Evolutionary conservation across 2,888 invertebrate genomes (phyloP).

Genomic region (Synergus gifuensis): DNA sequence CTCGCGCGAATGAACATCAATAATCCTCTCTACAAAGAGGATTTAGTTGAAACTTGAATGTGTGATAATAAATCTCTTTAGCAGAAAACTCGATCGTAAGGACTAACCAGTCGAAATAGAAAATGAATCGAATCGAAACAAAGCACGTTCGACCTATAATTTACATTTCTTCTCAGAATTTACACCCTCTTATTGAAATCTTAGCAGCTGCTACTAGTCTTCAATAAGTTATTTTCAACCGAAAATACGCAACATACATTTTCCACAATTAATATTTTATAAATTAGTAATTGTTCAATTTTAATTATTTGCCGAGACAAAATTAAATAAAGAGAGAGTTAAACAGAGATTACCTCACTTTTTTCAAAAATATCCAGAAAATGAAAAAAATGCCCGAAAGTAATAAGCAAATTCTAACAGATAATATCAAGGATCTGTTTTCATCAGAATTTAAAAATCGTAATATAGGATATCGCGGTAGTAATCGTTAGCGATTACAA

Average conservation of each 20-base stretch:
- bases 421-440: too few species aligned
- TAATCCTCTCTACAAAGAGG: background rate
- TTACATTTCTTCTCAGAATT: background rate
- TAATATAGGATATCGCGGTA: background rate
- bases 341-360: too few species aligned
- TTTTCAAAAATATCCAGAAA: too few species aligned
- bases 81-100: background rate
- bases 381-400: too few species aligned
- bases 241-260: background rate
- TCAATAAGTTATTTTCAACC: background rate
- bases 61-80: constrained; percentile 5
- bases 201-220: background rate
- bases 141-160: constrained; percentile 10
- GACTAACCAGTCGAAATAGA: background rate
- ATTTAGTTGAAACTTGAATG: background rate
- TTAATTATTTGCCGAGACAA: too few species aligned
- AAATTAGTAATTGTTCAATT: too few species aligned
- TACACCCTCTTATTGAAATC: background rate
- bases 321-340: too few species aligned
- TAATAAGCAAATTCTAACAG: too few species aligned
- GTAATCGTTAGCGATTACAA: background rate
- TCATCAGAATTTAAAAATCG: too few species aligned
- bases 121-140: background rate
- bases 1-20: background rate
- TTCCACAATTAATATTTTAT: too few species aligned